Base-by-base conservation (phyloP, 2,113 vertebrate genomes). In the Passerina amoena region DNA sequence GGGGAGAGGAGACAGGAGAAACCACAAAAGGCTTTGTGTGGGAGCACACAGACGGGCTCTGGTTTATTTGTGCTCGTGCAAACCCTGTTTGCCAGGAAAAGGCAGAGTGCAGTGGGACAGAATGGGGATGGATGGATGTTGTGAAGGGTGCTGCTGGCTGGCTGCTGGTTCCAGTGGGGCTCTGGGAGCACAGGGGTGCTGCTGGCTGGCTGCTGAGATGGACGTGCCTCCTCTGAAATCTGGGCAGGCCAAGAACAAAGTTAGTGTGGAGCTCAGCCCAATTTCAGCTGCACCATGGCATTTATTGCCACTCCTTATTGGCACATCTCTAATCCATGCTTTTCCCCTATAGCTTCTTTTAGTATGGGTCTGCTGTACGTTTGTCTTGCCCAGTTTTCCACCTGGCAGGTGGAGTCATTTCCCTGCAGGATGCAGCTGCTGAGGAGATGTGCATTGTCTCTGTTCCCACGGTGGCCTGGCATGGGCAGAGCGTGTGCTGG, bases 41-140 rank as follows among this genome's bases (percentile, higher is more conserved):
- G 42, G 24, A 66, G 45, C 7, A 0, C 5, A 0, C 13, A 48
- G n/a, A 15, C 1, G 0, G 2, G 13, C 16, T 0, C 31, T 11
- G 0, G 0, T 24, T 0, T 3, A 5, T n/a, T 5, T 47, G 35
- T 63, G 56, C 48, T 44, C 11, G 0, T 22, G 63, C 21, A 63
- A 4, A 24, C 25, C 35, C 5, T 5, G 27, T 59, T 42, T 44
- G 16, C 31, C 71, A n/a, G 61, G 30, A 7, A 25, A 40, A 22
- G 15, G 53, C 14, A 9, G 59, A 21, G 35, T 8, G 3, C 2
- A 2, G 31, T 3, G 79, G 48, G 40, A 7, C 2, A 10, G 22
- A 7, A 7, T 4, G 2, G 30, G 24, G 6, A n/a, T n/a, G n/a
- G 11, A 0, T 30, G 53, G 6, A 2, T 2, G 50, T 13, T 57